These are phyloP conservation scores for Tridacna crocea DNA, from an alignment of 2,888 invertebrate genomes.

Conservation along the genomic window DNA sequence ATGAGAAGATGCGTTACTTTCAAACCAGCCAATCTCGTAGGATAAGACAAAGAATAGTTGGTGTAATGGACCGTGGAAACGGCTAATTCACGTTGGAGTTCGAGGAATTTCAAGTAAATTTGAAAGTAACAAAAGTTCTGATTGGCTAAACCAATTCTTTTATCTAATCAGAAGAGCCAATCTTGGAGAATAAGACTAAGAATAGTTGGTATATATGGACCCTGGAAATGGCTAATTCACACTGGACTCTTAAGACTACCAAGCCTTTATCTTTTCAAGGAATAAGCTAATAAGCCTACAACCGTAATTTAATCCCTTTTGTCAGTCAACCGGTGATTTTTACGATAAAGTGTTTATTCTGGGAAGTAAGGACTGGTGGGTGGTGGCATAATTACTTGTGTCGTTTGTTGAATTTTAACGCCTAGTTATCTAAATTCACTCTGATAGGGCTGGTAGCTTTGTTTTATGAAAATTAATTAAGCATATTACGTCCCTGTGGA, in stretches of 20 bases:
- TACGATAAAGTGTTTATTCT: slow-evolving; percentile 45
- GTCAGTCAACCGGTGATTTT: slow-evolving; percentile 52
- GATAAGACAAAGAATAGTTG: too few relatives aligned
- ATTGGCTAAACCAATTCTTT: too few relatives aligned
- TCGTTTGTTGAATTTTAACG: slow-evolving; percentile 39
- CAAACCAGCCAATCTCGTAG: too few relatives aligned
- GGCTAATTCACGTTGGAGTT: too few relatives aligned
- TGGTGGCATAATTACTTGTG: slow-evolving; percentile 50
- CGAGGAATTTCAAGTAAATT: too few relatives aligned
- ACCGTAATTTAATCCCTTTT: slow-evolving; percentile 42
- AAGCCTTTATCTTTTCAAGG: not conserved
- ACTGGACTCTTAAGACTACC: not conserved
- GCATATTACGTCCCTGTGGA: not conserved
- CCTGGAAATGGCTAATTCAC: too few relatives aligned
- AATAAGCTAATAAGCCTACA: slow-evolving; percentile 33
- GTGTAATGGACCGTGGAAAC: too few relatives aligned
- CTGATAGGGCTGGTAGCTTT: not conserved
- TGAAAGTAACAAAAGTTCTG: too few relatives aligned
- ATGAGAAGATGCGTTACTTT: too few relatives aligned
- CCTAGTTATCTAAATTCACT: slow-evolving; percentile 36
- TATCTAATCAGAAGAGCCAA: too few relatives aligned
- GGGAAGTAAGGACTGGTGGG: slow-evolving; percentile 37
- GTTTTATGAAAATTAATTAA: slow-evolving; percentile 10
- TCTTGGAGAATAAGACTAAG: too few relatives aligned
- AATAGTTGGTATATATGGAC: too few relatives aligned